Evolutionary conservation across 1,140 invertebrate species (phyloP).

Genomic region (Carposina sasakii): DNA sequence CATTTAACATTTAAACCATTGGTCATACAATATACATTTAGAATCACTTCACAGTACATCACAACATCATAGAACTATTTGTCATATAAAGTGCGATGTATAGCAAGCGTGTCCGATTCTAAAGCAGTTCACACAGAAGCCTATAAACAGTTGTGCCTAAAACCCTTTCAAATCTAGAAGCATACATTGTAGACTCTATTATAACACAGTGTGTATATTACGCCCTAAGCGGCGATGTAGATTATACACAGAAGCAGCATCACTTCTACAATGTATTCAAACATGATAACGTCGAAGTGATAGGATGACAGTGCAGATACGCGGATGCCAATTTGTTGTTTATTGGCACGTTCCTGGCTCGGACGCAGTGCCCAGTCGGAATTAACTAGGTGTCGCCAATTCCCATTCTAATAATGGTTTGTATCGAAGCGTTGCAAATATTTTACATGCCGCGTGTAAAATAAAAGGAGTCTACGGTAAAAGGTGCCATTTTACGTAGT

Average conservation of each 20-base stretch:
- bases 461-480: slow-evolving; percentile 27
- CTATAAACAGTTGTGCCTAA: background rate
- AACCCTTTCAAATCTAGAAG: background rate
- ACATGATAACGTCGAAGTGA: too few relatives aligned
- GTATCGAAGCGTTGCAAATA: slow-evolving; percentile 37
- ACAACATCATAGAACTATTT: too few relatives aligned
- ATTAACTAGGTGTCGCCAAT: background rate
- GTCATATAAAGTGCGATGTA: background rate
- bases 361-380: background rate
- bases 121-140: slow-evolving; percentile 3
- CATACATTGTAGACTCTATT: background rate
- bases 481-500: slow-evolving; percentile 32
- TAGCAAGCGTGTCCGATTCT: background rate
- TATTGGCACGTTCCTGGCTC: too few relatives aligned
- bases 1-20: too few relatives aligned
- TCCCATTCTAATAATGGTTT: slow-evolving; percentile 34
- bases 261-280: too few relatives aligned
- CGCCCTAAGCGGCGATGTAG: slow-evolving; percentile 1
- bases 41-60: too few relatives aligned
- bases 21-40: too few relatives aligned
- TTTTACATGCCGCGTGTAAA: slow-evolving; percentile 34
- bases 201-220: background rate
- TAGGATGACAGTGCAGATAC: too few relatives aligned
- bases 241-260: background rate
- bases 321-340: too few relatives aligned